Evolutionary conservation across 1,140 invertebrate species (phyloP).

Genomic region (Oncopodura yosiiana): DNA sequence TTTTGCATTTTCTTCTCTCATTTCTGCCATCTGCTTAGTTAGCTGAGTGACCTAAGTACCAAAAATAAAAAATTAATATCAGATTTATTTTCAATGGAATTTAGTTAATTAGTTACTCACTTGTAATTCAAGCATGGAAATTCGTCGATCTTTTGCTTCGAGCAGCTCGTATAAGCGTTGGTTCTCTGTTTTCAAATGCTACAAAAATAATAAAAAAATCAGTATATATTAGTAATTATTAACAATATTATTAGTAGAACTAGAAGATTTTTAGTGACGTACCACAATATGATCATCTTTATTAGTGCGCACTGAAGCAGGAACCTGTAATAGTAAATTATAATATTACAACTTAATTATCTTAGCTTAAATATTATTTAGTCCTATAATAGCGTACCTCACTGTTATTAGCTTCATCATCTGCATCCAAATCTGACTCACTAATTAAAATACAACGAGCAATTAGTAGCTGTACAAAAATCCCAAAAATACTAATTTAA

Average conservation of each 20-base stretch:
- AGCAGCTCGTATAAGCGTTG: conserved; percentile 45
- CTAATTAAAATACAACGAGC: conserved; percentile 24
- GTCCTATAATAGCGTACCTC: too few species aligned
- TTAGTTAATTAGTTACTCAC: neutral
- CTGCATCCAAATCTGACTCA: conserved; percentile 54
- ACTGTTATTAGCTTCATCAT: conserved; percentile 50
- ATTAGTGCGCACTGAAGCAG: too few species aligned
- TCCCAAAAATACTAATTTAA: neutral
- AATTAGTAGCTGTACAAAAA: neutral
- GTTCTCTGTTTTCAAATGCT: conserved; percentile 49
- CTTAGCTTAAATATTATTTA: too few species aligned
- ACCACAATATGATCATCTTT: too few species aligned
- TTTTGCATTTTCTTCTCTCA: conserved; percentile 34
- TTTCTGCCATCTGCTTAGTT: conserved; percentile 29
- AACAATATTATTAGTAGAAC: too few species aligned
- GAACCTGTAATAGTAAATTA: too few species aligned
- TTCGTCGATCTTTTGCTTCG: conserved; percentile 48
- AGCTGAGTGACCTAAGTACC: conserved; percentile 20
- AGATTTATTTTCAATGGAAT: neutral
- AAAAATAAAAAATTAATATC: neutral
- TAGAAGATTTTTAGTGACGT: conserved; percentile 41
- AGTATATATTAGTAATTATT: too few species aligned
- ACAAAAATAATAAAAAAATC: conserved; percentile 41
- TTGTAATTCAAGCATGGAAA: conserved; percentile 44
- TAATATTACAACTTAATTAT: too few species aligned